Evolutionary conservation across 2,113 vertebrate genomes (phyloP).

Genomic region (Ovis aries): DNA sequence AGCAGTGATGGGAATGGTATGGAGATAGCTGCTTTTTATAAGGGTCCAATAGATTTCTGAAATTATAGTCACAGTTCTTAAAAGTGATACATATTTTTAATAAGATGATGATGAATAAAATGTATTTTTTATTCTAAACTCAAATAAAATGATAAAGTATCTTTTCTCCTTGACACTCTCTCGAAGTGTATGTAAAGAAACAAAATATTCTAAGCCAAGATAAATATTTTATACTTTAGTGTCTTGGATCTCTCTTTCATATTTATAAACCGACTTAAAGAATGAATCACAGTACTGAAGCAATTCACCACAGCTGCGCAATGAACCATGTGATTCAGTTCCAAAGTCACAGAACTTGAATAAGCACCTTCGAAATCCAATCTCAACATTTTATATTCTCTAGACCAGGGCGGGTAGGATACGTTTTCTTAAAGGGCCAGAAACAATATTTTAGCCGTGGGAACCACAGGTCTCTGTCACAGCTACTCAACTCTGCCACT

Average conservation of each 20-base stretch:
- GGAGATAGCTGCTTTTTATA: background rate
- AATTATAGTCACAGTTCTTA: background rate
- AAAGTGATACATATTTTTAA: background rate
- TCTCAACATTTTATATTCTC: background rate
- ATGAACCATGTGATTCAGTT: background rate
- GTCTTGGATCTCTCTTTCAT: background rate
- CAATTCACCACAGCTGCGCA: background rate
- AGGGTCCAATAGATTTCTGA: background rate
- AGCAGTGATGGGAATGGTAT: background rate
- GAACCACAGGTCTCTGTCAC: background rate
- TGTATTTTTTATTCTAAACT: background rate
- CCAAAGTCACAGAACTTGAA: background rate
- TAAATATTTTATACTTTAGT: background rate
- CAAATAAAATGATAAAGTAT: background rate
- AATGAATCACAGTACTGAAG: background rate
- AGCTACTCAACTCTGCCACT: accelerated
- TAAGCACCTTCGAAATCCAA: background rate
- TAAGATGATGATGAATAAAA: background rate
- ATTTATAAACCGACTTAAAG: background rate
- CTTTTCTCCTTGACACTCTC: conserved; percentile 9
- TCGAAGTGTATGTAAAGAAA: conserved; percentile 20
- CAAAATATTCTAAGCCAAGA: background rate
- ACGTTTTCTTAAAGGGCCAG: background rate
- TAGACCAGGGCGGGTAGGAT: background rate
- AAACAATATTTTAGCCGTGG: background rate